A percentile compares a stretch with the other conserved stretches of the same genome.
Evolutionary conservation across 2,113 vertebrate species (phyloP).

Genomic region (Triplophysa rosa): DNA sequence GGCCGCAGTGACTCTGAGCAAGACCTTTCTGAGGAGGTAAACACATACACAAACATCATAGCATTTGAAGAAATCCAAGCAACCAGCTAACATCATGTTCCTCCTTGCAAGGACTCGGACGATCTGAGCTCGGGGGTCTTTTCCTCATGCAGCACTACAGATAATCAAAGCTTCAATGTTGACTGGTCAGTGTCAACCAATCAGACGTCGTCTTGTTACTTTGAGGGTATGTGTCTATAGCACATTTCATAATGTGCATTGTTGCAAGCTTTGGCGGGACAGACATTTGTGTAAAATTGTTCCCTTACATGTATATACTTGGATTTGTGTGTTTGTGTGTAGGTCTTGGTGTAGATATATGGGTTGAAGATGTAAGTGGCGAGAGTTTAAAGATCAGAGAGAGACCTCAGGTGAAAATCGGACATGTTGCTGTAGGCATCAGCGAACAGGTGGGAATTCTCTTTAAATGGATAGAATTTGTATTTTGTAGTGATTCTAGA

Average conservation of each 20-base stretch:
- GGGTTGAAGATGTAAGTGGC: slow-evolving; percentile 86
- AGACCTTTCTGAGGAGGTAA: slow-evolving; percentile 79
- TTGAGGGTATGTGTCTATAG: slow-evolving; percentile 76
- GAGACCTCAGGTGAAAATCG: slow-evolving; percentile 83
- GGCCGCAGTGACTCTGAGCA: slow-evolving; percentile 59
- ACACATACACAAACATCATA: neutral
- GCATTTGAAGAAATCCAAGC: neutral
- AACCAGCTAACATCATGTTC: neutral
- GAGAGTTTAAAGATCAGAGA: slow-evolving; percentile 90
- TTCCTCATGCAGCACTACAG: slow-evolving; percentile 85
- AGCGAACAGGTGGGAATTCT: slow-evolving; percentile 85
- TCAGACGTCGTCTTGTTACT: slow-evolving; percentile 75
- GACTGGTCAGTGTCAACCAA: slow-evolving; percentile 76
- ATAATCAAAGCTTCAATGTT: slow-evolving; percentile 76
- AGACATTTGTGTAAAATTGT: no score
- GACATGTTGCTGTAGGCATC: slow-evolving; percentile 89
- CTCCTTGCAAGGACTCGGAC: slow-evolving; percentile 76
- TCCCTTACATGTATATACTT: neutral
- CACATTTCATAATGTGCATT: no score
- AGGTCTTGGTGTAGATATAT: slow-evolving; percentile 85
- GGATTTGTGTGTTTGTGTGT: neutral
- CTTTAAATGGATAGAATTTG: neutral
- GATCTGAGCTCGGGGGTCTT: slow-evolving; percentile 94
- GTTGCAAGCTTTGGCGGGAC: no score
- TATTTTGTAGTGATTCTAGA: no score